Conservation (phyloP, 2,113 vertebrate species). For the pig (Sus scrofa) region T2T-Sscrofa CM000825.6:85062501-85063000, state of each 20-base stretch:
- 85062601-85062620: not conserved
- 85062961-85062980: not conserved
- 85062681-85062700: accelerated
- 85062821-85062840: not conserved
- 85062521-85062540: not conserved
- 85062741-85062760: not conserved
- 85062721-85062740: not conserved
- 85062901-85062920: not conserved
- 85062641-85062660: not conserved
- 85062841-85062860: not conserved
- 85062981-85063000: not conserved
- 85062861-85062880: not conserved
- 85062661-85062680: not conserved
- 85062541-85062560: not conserved
- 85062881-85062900: not conserved
- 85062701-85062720: not conserved
- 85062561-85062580: not conserved
- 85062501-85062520: not conserved
- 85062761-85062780: not conserved
- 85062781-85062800: not conserved
- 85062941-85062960: not conserved
- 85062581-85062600: not conserved
- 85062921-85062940: not conserved
- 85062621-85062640: not conserved
- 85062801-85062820: not conserved